Conservation (phyloP, 1,140 invertebrate genomes). For the Acromyrmex echinatior region DNA sequence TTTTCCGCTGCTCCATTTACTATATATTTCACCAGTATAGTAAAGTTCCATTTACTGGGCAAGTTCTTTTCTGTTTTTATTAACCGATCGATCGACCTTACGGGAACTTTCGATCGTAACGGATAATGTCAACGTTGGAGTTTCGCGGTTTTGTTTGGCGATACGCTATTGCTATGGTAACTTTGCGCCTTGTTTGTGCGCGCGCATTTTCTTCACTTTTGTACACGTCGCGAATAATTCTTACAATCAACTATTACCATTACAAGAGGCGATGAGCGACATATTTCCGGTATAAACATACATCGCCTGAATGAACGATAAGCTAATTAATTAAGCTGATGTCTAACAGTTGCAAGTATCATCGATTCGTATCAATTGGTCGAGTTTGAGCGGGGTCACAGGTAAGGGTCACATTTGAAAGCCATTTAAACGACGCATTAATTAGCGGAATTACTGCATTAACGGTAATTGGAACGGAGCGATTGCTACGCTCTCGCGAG, state of each 20-base stretch:
- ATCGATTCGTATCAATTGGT: slow-evolving; percentile 57
- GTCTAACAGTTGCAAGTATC: slow-evolving; percentile 22
- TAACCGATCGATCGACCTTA: slow-evolving; percentile 63
- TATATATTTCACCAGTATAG: background rate
- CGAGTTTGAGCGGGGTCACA: slow-evolving; percentile 20
- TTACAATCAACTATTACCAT: background rate
- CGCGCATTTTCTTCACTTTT: slow-evolving; percentile 31
- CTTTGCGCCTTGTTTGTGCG: slow-evolving; percentile 51
- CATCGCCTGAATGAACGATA: background rate
- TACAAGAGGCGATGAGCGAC: background rate
- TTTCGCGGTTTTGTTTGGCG: slow-evolving; percentile 68
- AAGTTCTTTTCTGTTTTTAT: slow-evolving; percentile 50
- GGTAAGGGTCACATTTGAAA: slow-evolving; percentile 31
- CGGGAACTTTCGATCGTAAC: slow-evolving; percentile 64
- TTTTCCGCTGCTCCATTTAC: background rate
- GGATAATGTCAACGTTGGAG: slow-evolving; percentile 68
- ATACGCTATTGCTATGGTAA: slow-evolving; percentile 70
- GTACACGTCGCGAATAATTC: background rate
- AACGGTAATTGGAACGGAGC: slow-evolving; percentile 48
- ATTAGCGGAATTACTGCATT: slow-evolving; percentile 55
- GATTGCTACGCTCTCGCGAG: background rate
- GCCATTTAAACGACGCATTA: slow-evolving; percentile 50
- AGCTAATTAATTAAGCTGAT: slow-evolving; percentile 63
- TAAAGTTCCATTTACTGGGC: slow-evolving; percentile 16
- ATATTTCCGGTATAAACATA: background rate